Base-by-base conservation (phyloP, 2,797 vertebrate species). In the Oceanodroma leucorhoa region DNA sequence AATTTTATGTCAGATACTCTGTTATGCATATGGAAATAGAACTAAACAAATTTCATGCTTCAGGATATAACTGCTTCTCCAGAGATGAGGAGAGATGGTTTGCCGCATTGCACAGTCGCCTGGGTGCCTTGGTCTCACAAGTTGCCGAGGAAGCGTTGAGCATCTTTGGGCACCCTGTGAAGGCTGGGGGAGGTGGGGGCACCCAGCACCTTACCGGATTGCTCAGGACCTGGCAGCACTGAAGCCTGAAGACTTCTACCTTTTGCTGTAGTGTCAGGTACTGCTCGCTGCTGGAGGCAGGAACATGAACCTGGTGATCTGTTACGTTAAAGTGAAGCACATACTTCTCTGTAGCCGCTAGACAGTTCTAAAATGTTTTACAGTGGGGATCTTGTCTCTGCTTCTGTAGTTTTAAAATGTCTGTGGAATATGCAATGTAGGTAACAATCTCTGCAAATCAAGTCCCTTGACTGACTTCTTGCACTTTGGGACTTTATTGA, bases 1-100 rank as follows among this genome's bases (percentile, higher is more conserved):
- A 89, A 94, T 91, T 95, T 83, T 92, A 55, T 87, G 75, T 89
- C 76, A 89, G 71, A 71, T 91, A 80, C 30, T 66, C 22, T n/a
- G 19, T 71, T 94, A 60, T 32, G 32, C 38, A 7, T 61, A 43
- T 76, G 84, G 93, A 94, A 96, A 78, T 12, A 79, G 72, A 89
- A 54, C 72, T 65, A 69, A 95, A 50, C 41, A 93, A 88, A 58
- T 85, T 46, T 62, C 54, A 38, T 72, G 54, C 87, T 94, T 90
- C 1, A 0, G 85, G 69, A 29, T 79, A 29, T 27, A 75, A 51
- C 61, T 62, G 57, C 51, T 88, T 62, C 45, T 85, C 53, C 10
- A 8, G 76, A 55, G 69, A 85, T 58, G 73, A 43, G 69, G 76
- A 81, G 53, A 70, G 69, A 30, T 0, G 3, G 26, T 83, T 94